Base-by-base conservation (phyloP, 2,797 vertebrate genomes). In the Rhinatrema bivittatum region DNA sequence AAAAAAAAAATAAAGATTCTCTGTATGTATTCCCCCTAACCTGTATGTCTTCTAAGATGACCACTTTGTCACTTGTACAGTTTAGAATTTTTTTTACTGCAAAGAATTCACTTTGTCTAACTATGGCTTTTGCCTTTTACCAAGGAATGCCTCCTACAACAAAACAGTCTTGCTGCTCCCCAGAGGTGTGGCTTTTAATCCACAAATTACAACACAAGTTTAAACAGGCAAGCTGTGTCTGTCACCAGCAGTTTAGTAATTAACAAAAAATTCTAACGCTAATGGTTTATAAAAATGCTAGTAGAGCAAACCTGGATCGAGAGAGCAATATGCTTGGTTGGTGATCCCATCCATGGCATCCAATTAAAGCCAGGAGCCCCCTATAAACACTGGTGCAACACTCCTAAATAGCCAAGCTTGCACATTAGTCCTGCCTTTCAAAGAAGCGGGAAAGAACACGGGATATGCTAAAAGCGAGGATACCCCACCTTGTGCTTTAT, bases 161-260 rank as follows among this genome's bases (percentile, higher is more conserved):
- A 56, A 65, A 72, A 76, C 63, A 60, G 61, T 68, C 66, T 42
- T 68, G 76, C 74, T 76, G 72, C 73, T 84, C 76, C 65, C 80
- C 81, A 84, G 84, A 88, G 82, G 84, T 60, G 76, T 81, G 78
- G 84, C 71, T 76, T 80, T 83, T 91, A 88, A 91, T 95, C 86
- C 85, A 85, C 83, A 90, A 87, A 89, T 90, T 91, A 81, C 84
- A 68, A 62, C 53, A 56, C 91, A 85, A 80, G 93, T 96, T 87
- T 65, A 75, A 86, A 91, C 93, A 93, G 72, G 90, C 68, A 72
- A 42, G 61, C 54, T 73, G 62, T 60, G 56, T 72, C 75, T 76
- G 75, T 79, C 76, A 74, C 68, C 16, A 32, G 61, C 59, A 72
- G 53, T 80, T 79, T 62, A 72, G 74, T 71, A 73, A 77, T 74